phyloP scores from a whole-genome alignment of 2,113 vertebrate genomes.

The Syrmaticus mikado region DNA sequence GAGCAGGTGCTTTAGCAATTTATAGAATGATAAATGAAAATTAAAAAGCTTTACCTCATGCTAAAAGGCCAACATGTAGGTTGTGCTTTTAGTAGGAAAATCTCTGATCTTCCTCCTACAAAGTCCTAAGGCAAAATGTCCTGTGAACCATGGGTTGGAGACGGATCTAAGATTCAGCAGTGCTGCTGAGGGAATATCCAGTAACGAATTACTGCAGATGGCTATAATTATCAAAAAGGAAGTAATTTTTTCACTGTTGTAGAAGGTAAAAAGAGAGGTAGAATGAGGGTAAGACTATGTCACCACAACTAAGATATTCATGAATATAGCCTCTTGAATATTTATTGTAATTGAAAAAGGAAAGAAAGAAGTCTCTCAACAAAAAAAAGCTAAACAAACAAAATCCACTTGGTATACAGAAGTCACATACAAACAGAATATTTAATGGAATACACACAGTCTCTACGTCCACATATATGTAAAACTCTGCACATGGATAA shows the following conservation, averaged over 20 bases:
- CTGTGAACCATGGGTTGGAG: not conserved
- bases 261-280: not conserved
- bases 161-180: not conserved
- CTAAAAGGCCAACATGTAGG: not conserved
- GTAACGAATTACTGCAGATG: not conserved
- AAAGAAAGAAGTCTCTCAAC: slow-evolving; percentile 74
- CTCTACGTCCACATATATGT: slow-evolving; percentile 67
- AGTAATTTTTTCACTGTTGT: not conserved
- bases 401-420: slow-evolving; percentile 79
- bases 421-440: slow-evolving; percentile 83
- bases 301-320: slow-evolving; percentile 51
- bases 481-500: slow-evolving; percentile 72
- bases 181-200: not conserved
- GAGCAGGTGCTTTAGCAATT: not conserved
- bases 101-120: not conserved
- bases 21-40: not conserved
- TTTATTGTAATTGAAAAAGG: slow-evolving; percentile 87
- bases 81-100: not conserved
- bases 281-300: not conserved
- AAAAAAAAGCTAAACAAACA: slow-evolving; percentile 59
- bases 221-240: not conserved
- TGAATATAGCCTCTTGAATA: slow-evolving; percentile 85
- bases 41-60: not conserved
- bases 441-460: slow-evolving; percentile 72
- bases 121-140: not conserved